phyloP scores from a whole-genome alignment of 2,113 vertebrate genomes.

The Elgaria multicarinata region DNA sequence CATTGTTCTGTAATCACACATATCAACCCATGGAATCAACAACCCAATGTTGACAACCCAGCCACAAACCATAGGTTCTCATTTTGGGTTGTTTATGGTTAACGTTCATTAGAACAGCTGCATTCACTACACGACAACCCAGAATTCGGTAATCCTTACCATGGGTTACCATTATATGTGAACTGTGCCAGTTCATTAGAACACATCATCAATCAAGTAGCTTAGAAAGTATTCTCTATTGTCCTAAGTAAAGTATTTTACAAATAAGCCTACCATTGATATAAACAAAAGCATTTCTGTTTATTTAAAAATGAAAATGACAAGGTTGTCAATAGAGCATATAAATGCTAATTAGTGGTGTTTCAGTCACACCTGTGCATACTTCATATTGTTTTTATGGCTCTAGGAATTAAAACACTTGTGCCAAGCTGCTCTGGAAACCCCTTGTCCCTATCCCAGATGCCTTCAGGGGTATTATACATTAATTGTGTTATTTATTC shows the following conservation, averaged over 20 bases:
- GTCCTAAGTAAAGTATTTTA: not conserved
- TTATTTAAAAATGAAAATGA: not conserved
- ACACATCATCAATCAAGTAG: not conserved
- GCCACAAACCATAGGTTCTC: too few relatives aligned
- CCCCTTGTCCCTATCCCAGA: not conserved
- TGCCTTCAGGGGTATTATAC: not conserved
- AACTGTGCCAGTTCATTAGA: not conserved
- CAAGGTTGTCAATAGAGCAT: not conserved
- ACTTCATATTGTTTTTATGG: not conserved
- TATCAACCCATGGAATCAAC: too few relatives aligned
- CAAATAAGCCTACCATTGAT: not conserved
- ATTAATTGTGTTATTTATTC: not conserved
- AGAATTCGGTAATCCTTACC: too few relatives aligned
- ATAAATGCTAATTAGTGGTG: not conserved
- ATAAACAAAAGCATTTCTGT: not conserved
- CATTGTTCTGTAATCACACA: too few relatives aligned
- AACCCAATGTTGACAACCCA: too few relatives aligned
- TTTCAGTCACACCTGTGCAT: not conserved
- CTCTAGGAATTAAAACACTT: not conserved
- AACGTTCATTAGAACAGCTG: too few relatives aligned
- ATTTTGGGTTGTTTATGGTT: too few relatives aligned
- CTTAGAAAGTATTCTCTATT: not conserved
- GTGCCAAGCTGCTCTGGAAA: not conserved
- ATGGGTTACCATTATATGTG: too few relatives aligned
- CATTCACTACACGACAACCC: too few relatives aligned